These are phyloP conservation scores for Engystomops pustulosus DNA, from an alignment of 2,113 vertebrate species.

Conservation along the genomic window DNA sequence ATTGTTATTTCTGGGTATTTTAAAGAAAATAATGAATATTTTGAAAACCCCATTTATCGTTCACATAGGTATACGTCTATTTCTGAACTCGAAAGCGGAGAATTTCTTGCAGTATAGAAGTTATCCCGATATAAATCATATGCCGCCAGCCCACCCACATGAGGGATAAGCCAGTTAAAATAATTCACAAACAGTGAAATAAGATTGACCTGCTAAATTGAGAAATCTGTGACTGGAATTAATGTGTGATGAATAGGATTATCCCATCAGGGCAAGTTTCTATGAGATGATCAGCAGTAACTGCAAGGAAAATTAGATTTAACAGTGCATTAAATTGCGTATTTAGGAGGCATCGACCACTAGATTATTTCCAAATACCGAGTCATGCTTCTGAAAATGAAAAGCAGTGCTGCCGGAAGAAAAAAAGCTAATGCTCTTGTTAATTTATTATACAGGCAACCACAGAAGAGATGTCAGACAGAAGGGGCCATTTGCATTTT, in stretches of 20 bases:
- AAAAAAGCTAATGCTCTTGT: conserved; percentile 57
- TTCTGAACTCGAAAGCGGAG: too few relatives aligned
- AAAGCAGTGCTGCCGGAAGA: conserved; percentile 47
- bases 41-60: too few relatives aligned
- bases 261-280: conserved; percentile 52
- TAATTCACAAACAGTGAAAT: conserved; percentile 60
- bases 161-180: conserved; percentile 38
- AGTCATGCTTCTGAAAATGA: conserved; percentile 60
- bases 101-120: neutral
- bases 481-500: conserved; percentile 62
- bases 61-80: neutral
- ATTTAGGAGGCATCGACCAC: conserved; percentile 57
- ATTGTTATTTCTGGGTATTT: too few relatives aligned
- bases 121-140: neutral
- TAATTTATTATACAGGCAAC: conserved; percentile 63
- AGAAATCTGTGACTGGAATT: conserved; percentile 60
- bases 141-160: conserved; percentile 12
- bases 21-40: too few relatives aligned
- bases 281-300: conserved; percentile 56
- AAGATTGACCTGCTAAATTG: conserved; percentile 60
- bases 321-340: conserved; percentile 61
- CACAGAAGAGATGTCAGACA: conserved; percentile 62
- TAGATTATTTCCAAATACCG: conserved; percentile 61
- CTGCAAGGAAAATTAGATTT: conserved; percentile 59
- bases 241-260: conserved; percentile 58